These are phyloP conservation scores for Rapana venosa DNA, from an alignment of 2,888 invertebrate genomes.

Conservation along the genomic window DNA sequence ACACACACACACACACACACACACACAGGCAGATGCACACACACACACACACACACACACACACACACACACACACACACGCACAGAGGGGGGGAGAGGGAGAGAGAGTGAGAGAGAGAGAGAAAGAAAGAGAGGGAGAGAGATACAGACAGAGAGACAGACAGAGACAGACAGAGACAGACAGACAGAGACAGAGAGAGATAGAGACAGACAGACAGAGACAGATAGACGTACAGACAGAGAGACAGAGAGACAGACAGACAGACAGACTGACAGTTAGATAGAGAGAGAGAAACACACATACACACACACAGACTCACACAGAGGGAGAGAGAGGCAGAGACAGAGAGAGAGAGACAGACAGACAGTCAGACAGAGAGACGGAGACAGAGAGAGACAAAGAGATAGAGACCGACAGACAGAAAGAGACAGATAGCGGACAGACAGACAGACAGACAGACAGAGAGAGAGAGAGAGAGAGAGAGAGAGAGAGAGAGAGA, in stretches of 20 bases:
- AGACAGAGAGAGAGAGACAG: too few species aligned
- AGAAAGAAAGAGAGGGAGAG: not conserved
- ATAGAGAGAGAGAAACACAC: not conserved
- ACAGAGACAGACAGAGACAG: not conserved
- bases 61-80: too few species aligned
- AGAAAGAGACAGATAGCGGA: too few species aligned
- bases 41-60: not conserved
- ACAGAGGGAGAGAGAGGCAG: too few species aligned
- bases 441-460: not conserved
- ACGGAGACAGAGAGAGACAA: too few species aligned
- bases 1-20: not conserved
- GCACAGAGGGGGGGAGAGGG: not conserved
- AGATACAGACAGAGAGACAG: not conserved
- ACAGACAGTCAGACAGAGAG: too few species aligned
- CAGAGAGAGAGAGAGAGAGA: slow-evolving; percentile 3
- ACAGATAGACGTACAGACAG: not conserved
- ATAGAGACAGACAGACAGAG: not conserved
- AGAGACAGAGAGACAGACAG: not conserved
- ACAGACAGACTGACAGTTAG: not conserved
- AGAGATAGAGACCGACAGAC: too few species aligned
- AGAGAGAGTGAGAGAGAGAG: not conserved
- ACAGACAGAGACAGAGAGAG: not conserved
- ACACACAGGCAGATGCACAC: not conserved
- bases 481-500: not conserved
- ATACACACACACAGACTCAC: not conserved